Evolutionary conservation across 2,888 invertebrate species (phyloP).

Genomic region (Epiblema foenella): DNA sequence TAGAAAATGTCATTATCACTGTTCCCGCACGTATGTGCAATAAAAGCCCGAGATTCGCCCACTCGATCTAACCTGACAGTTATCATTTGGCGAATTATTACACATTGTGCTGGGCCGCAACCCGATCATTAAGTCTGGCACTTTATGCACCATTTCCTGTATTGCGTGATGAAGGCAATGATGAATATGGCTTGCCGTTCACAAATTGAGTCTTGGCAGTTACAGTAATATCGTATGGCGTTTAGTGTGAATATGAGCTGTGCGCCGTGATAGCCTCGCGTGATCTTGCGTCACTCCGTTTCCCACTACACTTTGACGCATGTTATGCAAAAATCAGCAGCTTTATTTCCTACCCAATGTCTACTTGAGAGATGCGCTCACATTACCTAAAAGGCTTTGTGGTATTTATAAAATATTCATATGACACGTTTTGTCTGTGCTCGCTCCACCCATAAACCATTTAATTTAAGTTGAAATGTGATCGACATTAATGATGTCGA

Average conservation of each 20-base stretch:
- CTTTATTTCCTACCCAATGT: background rate
- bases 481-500: slow-evolving; percentile 52
- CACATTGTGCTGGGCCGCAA: slow-evolving; percentile 54
- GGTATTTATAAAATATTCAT: background rate
- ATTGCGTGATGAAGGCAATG: slow-evolving; percentile 22
- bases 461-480: slow-evolving; percentile 29
- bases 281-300: slow-evolving; percentile 66
- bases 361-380: background rate
- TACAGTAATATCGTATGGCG: slow-evolving; percentile 46
- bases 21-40: slow-evolving; percentile 73
- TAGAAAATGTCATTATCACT: slow-evolving; percentile 81
- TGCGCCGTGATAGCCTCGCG: slow-evolving; percentile 68
- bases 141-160: slow-evolving; percentile 39
- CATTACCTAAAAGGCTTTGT: background rate
- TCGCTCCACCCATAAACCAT: slow-evolving; percentile 16
- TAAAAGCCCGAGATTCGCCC: slow-evolving; percentile 67
- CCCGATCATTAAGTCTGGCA: slow-evolving; percentile 49
- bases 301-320: slow-evolving; percentile 51
- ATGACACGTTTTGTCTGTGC: background rate
- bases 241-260: slow-evolving; percentile 68
- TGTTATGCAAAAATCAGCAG: slow-evolving; percentile 24
- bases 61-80: slow-evolving; percentile 61
- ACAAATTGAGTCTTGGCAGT: slow-evolving; percentile 21
- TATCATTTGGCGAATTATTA: slow-evolving; percentile 59
- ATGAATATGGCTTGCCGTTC: background rate